Conservation (phyloP, 2,113 vertebrate species). For the Leptobrachium leishanense region DNA sequence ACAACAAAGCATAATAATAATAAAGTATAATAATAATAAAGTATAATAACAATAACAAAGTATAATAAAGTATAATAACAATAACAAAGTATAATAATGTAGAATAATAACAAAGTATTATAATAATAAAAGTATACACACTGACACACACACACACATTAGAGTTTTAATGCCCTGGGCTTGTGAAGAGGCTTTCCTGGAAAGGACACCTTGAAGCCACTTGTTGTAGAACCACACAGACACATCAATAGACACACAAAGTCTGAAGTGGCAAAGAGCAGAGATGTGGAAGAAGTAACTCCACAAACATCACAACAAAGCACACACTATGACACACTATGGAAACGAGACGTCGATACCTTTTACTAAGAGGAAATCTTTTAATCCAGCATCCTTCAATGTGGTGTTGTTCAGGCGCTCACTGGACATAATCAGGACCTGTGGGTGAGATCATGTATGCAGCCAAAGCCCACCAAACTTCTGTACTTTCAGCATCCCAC, state of each 20-base stretch:
- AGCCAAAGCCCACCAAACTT: slow-evolving; percentile 5
- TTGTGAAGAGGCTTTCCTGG: neutral
- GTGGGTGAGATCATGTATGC: slow-evolving; percentile 31
- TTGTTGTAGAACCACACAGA: neutral
- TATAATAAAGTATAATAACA: too few relatives aligned
- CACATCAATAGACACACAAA: neutral
- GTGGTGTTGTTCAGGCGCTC: slow-evolving; percentile 66
- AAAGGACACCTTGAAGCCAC: neutral
- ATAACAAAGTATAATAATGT: too few relatives aligned
- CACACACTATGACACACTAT: neutral
- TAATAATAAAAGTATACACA: too few relatives aligned
- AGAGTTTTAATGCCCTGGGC: neutral
- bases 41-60: too few relatives aligned
- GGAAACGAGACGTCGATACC: slow-evolving; percentile 56
- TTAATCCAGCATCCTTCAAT: slow-evolving; percentile 68
- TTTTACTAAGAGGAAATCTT: slow-evolving; percentile 69
- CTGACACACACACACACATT: too few relatives aligned
- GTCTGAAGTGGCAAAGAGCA: neutral
- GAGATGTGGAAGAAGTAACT: neutral
- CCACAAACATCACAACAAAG: neutral
- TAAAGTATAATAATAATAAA: too few relatives aligned
- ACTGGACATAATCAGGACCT: slow-evolving; percentile 67
- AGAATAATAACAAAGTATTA: too few relatives aligned
- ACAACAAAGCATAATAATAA: too few relatives aligned
- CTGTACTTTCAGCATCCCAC: slow-evolving; percentile 25